Evolutionary conservation across 2,113 vertebrate species (phyloP).

Genomic region (Phrynocephalus versicolor): DNA sequence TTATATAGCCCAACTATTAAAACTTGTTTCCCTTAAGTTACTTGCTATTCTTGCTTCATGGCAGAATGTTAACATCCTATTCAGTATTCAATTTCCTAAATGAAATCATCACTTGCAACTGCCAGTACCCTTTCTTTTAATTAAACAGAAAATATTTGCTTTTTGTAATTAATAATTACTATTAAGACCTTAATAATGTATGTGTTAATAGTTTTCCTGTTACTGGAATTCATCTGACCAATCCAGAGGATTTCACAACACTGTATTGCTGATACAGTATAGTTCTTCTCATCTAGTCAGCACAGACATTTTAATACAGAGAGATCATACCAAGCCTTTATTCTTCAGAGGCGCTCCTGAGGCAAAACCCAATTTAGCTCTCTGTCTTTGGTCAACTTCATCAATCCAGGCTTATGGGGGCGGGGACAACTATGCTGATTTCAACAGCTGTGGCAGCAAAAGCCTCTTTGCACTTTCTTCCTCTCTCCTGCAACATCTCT

Average conservation of each 20-base stretch:
- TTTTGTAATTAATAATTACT: slow-evolving; percentile 25
- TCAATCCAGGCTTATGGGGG: neutral
- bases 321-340: slow-evolving; percentile 12
- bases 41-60: neutral
- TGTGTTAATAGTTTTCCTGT: slow-evolving; percentile 12
- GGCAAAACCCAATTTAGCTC: slow-evolving; percentile 19
- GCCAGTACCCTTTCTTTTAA: slow-evolving; percentile 18
- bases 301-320: slow-evolving; percentile 17
- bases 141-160: slow-evolving; percentile 11
- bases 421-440: neutral
- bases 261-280: slow-evolving; percentile 3
- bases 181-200: slow-evolving; percentile 29
- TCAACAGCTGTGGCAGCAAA: neutral
- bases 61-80: neutral
- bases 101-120: slow-evolving; percentile 21
- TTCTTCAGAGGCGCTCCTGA: neutral
- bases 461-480: neutral
- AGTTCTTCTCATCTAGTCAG: slow-evolving; percentile 43
- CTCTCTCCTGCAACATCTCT: too few species aligned
- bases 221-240: slow-evolving; percentile 24
- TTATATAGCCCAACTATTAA: neutral
- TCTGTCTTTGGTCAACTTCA: neutral
- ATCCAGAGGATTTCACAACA: slow-evolving; percentile 6
- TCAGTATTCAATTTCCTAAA: slow-evolving; percentile 27
- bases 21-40: neutral